Conservation (phyloP, 2,113 vertebrate genomes). For the Piaya cayana region DNA sequence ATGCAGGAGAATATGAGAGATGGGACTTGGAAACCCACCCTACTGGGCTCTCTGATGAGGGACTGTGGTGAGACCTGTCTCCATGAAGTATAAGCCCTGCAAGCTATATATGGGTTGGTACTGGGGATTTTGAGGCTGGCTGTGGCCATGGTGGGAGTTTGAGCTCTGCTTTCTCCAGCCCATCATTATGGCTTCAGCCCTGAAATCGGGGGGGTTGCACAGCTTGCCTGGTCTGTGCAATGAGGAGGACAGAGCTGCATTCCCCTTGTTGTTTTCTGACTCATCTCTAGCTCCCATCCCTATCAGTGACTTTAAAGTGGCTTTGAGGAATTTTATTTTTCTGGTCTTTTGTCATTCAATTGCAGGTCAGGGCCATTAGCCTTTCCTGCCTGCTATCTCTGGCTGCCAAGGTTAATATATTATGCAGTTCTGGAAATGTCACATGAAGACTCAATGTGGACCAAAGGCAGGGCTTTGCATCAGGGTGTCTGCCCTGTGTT, state of each 20-base stretch:
- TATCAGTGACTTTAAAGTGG: background rate
- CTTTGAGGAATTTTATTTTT: slow-evolving; percentile 42
- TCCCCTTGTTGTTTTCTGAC: background rate
- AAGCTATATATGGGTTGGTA: background rate
- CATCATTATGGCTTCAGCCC: background rate
- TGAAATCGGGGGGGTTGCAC: background rate
- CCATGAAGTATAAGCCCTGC: background rate
- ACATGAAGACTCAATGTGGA: rapidly evolving
- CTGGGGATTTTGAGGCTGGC: background rate
- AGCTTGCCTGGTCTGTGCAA: background rate
- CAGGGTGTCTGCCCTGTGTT: background rate
- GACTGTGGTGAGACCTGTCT: background rate
- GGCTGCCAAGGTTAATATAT: slow-evolving; percentile 37
- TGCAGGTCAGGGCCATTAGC: background rate
- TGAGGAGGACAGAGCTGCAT: background rate
- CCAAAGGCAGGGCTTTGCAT: background rate
- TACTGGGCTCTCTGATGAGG: rapidly evolving
- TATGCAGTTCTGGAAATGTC: background rate
- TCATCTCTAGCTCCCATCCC: background rate
- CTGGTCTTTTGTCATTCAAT: background rate
- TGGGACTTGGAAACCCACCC: background rate
- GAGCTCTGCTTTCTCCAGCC: background rate
- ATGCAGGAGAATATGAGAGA: background rate
- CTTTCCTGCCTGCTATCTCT: slow-evolving; percentile 29
- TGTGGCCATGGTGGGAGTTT: background rate